Conservation (phyloP, 2,888 invertebrate species). For the Sarcophaga caerulescens region DNA sequence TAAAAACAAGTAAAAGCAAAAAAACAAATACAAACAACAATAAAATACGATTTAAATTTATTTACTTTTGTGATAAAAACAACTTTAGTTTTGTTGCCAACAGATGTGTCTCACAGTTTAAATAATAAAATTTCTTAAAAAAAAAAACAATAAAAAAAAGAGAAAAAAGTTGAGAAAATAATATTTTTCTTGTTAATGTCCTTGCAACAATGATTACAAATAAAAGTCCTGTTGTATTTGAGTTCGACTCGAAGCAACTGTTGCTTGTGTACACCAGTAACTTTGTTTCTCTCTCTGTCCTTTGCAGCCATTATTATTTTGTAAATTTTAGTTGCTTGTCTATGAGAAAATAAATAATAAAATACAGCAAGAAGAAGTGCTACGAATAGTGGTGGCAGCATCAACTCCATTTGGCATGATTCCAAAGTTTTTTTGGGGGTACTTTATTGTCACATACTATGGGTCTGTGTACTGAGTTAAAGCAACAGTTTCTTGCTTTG, state of each 20-base stretch:
- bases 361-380: neutral
- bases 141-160: neutral
- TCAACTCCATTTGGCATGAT: constrained; percentile 51
- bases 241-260: too few relatives aligned
- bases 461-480: neutral
- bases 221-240: neutral
- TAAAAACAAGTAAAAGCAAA: constrained; percentile 5
- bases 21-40: constrained; percentile 20
- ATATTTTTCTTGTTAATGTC: constrained; percentile 55
- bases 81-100: constrained; percentile 52
- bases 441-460: neutral
- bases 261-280: too few relatives aligned
- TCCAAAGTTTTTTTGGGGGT: constrained; percentile 53
- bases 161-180: constrained; percentile 20
- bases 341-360: constrained; percentile 51
- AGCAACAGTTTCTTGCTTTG: constrained; percentile 54
- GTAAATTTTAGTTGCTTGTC: constrained; percentile 48
- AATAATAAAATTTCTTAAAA: constrained; percentile 44
- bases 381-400: constrained; percentile 11
- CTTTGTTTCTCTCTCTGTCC: neutral
- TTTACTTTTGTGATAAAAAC: constrained; percentile 66
- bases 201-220: constrained; percentile 57
- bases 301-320: constrained; percentile 38
- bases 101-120: constrained; percentile 61
- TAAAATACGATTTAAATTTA: constrained; percentile 61